Conservation (phyloP, 2,113 vertebrate species). For the Neodon shergylaensis region DNA sequence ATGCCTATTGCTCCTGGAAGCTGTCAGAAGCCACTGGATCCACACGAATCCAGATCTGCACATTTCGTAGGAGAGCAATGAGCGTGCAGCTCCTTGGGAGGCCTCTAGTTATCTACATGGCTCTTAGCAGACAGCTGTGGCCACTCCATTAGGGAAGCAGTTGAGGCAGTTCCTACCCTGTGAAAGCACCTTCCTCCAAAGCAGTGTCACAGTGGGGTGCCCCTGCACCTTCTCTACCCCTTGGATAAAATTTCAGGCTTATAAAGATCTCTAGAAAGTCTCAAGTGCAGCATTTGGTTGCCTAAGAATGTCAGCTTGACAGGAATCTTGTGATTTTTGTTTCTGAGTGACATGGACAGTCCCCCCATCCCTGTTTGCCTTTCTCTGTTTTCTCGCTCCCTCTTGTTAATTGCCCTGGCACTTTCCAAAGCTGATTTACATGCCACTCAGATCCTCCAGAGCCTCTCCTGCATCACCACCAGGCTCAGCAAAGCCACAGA, state of each 20-base stretch:
- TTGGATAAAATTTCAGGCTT: background rate
- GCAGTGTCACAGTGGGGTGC: too few relatives aligned
- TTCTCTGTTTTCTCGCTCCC: background rate
- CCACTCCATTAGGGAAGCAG: background rate
- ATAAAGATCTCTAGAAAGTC: background rate
- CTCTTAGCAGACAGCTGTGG: background rate
- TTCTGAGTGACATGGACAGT: background rate
- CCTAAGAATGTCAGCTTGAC: background rate
- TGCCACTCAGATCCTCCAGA: background rate
- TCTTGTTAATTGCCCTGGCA: constrained; percentile 2
- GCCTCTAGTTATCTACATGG: background rate
- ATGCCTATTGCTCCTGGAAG: background rate
- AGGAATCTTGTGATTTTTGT: background rate
- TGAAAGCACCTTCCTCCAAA: background rate
- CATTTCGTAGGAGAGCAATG: background rate
- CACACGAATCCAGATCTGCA: background rate
- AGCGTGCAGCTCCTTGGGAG: background rate
- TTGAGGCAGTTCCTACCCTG: background rate
- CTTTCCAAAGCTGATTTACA: background rate
- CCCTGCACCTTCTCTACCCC: background rate
- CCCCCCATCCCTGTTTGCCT: background rate
- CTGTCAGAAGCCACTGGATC: background rate
- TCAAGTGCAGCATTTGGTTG: background rate
- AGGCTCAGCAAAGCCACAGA: background rate
- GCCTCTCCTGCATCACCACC: background rate